Evolutionary conservation across 1,140 invertebrate genomes (phyloP), one percentile per base, ranked within the genome.

Genomic region (Aethina tumida): DNA sequence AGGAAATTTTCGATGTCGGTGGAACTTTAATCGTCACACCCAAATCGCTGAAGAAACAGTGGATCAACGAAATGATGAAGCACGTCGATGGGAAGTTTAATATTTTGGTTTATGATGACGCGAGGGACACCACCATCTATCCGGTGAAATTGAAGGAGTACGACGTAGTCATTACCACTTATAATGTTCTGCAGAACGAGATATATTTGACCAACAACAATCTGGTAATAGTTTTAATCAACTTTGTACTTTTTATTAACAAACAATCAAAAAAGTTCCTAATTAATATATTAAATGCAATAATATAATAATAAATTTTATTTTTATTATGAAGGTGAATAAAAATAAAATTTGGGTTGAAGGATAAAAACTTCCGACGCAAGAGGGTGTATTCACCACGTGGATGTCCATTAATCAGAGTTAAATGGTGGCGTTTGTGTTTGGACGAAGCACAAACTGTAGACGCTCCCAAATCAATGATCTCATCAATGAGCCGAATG

Each of bases 361-460:
- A 51, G 49, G 31, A 21, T 19, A 26, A 50, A 6, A 38, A 39
- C 16, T 49, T 79, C 16, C 62, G 78, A 6, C 53, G 71, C 45
- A 63, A 68, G 3, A 74, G 77, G 42, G 63, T 71, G 35, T 83
- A 77, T 49, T 68, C 74, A 58, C 59, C 70, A 0, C 62, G 68
- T 6, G 67, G 66, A 4, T 69, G 73, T 17, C 81, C 84, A 4
- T 57, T 88, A 1, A 60, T 71, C 1, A 68, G 71, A 52, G 66
- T 88, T 0, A 59, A 77, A 30, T 89, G 80, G 79, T 87, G 81
- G 82, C 66, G 84, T 24, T 64, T 86, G 15, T 84, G 80, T 56
- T 61, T 88, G 8, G 84, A 89, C 65, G 84, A 89, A 66, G 84
- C 82, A 22, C 84, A 89, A 64, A 84, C 84, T 70, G 81, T 86